phyloP scores from a whole-genome alignment of 1,140 invertebrate species.

The Metaphire vulgaris region DNA sequence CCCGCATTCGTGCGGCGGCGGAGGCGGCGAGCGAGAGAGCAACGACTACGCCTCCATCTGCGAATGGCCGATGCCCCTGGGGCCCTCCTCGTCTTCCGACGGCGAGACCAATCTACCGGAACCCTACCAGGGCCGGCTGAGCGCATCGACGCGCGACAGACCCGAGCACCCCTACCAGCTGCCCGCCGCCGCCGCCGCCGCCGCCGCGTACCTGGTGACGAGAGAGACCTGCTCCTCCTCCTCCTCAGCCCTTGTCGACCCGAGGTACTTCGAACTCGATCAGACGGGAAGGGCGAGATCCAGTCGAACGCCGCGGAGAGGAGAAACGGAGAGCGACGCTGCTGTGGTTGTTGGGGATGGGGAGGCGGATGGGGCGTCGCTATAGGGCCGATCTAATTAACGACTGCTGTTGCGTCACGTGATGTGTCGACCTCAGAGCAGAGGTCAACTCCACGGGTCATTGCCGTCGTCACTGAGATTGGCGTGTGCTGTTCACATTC shows the following conservation, averaged over 20 bases:
- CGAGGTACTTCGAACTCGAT: background rate
- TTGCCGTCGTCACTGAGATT: too few relatives aligned
- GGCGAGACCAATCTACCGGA: background rate
- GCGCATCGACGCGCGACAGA: background rate
- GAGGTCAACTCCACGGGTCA: too few relatives aligned
- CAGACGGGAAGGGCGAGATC: background rate
- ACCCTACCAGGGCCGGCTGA: background rate
- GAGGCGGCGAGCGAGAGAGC: background rate
- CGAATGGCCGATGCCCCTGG: background rate
- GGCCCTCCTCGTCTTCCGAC: background rate
- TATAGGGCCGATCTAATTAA: too few relatives aligned
- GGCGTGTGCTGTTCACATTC: too few relatives aligned
- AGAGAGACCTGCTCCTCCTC: background rate
- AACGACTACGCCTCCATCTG: constrained; percentile 1
- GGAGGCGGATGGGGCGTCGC: too few relatives aligned
- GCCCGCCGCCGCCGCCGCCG: too few relatives aligned
- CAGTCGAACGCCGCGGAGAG: background rate
- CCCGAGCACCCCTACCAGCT: background rate
- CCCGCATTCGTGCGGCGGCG: too few relatives aligned
- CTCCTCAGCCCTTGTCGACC: background rate
- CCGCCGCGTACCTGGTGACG: background rate
- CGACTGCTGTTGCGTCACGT: too few relatives aligned
- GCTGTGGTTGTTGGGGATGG: too few relatives aligned
- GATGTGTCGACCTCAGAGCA: too few relatives aligned
- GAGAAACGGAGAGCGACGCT: background rate